phyloP scores from a whole-genome alignment of 1,140 invertebrate species.

The Lepidurus arcticus region DNA sequence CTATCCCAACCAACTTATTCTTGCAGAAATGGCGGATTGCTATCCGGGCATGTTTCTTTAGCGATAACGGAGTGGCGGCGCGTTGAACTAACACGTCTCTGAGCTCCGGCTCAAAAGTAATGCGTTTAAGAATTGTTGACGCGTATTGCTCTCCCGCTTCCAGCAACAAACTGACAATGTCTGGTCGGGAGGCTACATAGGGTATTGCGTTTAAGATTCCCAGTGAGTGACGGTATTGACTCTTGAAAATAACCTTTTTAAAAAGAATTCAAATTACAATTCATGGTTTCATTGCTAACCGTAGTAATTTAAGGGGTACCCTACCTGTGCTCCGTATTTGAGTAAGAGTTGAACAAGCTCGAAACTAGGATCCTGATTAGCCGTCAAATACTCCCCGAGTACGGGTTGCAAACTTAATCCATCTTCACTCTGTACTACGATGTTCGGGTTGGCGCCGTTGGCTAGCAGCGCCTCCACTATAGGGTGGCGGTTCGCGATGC shows the following conservation, averaged over 20 bases:
- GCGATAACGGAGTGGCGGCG: neutral
- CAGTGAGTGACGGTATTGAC: neutral
- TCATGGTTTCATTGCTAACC: constrained; percentile 12
- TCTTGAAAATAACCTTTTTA: neutral
- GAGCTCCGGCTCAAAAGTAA: neutral
- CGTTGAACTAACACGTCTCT: neutral
- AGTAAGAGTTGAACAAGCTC: constrained; percentile 66
- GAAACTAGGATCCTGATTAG: constrained; percentile 59
- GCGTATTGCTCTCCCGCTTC: neutral
- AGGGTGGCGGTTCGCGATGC: constrained; percentile 58
- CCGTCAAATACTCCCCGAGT: constrained; percentile 75
- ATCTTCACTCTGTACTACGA: constrained; percentile 66
- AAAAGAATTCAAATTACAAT: too few relatives aligned
- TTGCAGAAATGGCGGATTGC: neutral
- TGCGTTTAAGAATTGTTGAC: neutral
- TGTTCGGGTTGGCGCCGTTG: constrained; percentile 70
- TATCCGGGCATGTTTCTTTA: neutral
- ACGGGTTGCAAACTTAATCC: constrained; percentile 62
- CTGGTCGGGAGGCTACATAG: neutral
- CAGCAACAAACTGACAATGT: neutral
- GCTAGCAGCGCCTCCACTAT: constrained; percentile 62
- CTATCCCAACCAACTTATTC: neutral
- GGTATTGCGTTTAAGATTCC: neutral
- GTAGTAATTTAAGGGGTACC: constrained; percentile 40
- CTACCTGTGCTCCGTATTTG: constrained; percentile 68